These are phyloP conservation scores for Mycetomoellerius zeteki DNA, from an alignment of 1,140 invertebrate species.

Conservation along the genomic window DNA sequence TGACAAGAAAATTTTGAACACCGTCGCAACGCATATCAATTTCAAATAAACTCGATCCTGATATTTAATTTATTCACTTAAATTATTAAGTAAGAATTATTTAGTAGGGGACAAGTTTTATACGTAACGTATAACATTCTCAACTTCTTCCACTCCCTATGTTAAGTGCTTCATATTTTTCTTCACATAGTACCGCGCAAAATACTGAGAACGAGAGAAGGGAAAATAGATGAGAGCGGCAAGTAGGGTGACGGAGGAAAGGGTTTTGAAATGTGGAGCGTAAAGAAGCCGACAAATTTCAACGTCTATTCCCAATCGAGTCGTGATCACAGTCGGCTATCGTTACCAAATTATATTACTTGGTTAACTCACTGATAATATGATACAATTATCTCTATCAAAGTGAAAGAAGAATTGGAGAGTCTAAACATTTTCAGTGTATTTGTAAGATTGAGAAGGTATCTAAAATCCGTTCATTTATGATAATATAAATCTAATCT, in stretches of 20 bases:
- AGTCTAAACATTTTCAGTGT: not conserved
- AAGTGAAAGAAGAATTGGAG: not conserved
- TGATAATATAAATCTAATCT: not conserved
- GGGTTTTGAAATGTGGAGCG: conserved; percentile 71
- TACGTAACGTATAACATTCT: not conserved
- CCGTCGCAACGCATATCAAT: not conserved
- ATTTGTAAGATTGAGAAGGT: not conserved
- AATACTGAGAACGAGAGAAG: conserved; percentile 37
- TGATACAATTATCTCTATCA: conserved; percentile 5
- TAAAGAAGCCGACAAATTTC: conserved; percentile 72
- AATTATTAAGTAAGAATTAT: conserved; percentile 8
- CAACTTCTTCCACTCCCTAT: not conserved
- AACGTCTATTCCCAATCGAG: conserved; percentile 47
- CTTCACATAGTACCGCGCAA: not conserved
- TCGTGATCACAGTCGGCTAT: conserved; percentile 38
- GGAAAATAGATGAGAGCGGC: conserved; percentile 70
- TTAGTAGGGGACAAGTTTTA: conserved; percentile 1
- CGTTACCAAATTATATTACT: not conserved
- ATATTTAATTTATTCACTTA: not conserved
- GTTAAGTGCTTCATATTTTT: conserved; percentile 51
- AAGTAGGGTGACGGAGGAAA: conserved; percentile 59
- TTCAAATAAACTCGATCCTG: not conserved
- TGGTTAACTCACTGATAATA: conserved; percentile 7
- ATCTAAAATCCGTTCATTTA: not conserved
- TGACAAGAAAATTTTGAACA: not conserved